Percentiles rank a stretch among this genome's conserved stretches.
These are phyloP conservation scores for Drosophila azteca DNA, from an alignment of 1,140 invertebrate genomes.

Conservation along the genomic window DNA sequence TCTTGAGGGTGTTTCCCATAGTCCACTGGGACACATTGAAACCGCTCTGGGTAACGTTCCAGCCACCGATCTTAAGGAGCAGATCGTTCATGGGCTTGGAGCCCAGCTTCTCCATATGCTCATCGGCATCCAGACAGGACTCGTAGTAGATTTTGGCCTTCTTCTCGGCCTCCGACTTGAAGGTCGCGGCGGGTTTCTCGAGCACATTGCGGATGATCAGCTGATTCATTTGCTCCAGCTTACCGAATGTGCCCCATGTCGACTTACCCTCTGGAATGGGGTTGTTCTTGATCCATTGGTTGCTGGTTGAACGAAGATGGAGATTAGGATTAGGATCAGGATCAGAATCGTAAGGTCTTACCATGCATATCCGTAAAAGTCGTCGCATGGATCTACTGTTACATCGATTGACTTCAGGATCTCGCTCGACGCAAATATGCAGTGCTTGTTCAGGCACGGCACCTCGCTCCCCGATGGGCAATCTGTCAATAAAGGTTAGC, in stretches of 20 bases:
- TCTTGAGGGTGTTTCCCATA: constrained; percentile 90
- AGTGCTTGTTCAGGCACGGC: constrained; percentile 91
- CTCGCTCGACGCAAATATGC: constrained; percentile 93
- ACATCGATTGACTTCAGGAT: constrained; percentile 93
- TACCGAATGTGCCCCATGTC: constrained; percentile 97
- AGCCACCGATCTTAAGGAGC: constrained; percentile 89
- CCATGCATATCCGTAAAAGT: constrained; percentile 97
- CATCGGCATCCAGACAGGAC: constrained; percentile 96
- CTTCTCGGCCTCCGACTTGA: constrained; percentile 91
- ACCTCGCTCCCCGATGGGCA: constrained; percentile 55
- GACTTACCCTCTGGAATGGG: constrained; percentile 96
- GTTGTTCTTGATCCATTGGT: constrained; percentile 95
- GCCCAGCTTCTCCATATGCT: constrained; percentile 93
- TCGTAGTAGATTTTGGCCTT: constrained; percentile 96
- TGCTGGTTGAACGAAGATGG: constrained; percentile 75
- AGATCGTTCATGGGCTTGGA: constrained; percentile 92
- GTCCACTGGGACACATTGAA: constrained; percentile 89
- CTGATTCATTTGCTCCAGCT: constrained; percentile 96
- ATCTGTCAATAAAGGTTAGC: constrained; percentile 17
- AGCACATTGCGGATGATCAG: constrained; percentile 95
- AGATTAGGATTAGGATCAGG: neutral
- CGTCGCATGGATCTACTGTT: constrained; percentile 93
- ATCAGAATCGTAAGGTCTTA: constrained; percentile 1
- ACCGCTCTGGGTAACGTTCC: constrained; percentile 87
- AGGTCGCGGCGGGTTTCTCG: constrained; percentile 86